phyloP scores from a whole-genome alignment of 2,888 invertebrate genomes.

The Timema podura region DNA sequence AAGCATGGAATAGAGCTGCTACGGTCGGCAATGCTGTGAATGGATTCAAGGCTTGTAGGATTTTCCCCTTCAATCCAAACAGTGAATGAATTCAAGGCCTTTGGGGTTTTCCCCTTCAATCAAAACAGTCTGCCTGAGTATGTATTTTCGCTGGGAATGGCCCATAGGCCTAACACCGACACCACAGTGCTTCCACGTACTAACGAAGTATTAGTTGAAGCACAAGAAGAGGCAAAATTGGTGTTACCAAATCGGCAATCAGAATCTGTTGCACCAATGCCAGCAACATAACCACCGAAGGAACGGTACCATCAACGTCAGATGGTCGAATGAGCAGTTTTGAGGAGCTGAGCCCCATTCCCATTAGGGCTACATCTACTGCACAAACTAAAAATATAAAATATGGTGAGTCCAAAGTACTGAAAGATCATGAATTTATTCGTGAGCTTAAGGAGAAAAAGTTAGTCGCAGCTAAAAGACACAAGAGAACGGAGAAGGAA shows the following conservation, averaged over 20 bases:
- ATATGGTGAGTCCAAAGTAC: neutral
- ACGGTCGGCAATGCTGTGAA: constrained; percentile 8
- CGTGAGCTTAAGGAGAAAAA: constrained; percentile 2
- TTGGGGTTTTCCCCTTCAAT: no score
- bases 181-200: neutral
- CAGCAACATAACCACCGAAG: neutral
- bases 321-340: neutral
- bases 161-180: constrained; percentile 2
- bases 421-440: neutral
- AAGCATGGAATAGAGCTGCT: constrained; percentile 7
- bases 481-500: neutral
- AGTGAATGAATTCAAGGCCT: no score
- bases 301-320: neutral
- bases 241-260: neutral
- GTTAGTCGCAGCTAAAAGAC: neutral
- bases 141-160: neutral
- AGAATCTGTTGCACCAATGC: neutral
- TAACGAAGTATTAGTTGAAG: constrained; percentile 1
- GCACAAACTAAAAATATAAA: neutral
- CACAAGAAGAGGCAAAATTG: neutral
- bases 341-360: constrained; percentile 8
- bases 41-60: constrained; percentile 6
- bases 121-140: neutral
- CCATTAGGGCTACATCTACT: constrained; percentile 8
- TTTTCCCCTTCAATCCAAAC: constrained; percentile 12